phyloP scores from a whole-genome alignment of 1,140 invertebrate species.

The Drosophila tsacasi region DNA sequence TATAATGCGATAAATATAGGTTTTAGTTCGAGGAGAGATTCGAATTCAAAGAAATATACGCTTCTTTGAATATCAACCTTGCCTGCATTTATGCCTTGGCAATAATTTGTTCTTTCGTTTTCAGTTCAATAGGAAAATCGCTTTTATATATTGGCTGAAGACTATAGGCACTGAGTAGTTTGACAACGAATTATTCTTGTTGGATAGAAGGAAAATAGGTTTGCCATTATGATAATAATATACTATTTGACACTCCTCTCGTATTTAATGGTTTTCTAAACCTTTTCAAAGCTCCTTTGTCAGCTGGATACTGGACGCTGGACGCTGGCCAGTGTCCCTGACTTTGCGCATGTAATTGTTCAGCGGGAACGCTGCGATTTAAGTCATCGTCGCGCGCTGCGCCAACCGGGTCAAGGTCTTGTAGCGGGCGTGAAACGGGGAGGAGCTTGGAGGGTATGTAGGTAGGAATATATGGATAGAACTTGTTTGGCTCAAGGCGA shows the following conservation, averaged over 20 bases:
- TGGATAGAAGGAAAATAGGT: background rate
- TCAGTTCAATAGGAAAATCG: background rate
- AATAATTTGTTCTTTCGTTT: background rate
- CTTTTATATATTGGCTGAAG: background rate
- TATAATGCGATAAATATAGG: constrained; percentile 21
- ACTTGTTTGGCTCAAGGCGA: constrained; percentile 43
- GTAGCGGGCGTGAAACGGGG: constrained; percentile 14
- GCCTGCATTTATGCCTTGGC: background rate
- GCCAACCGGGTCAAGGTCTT: constrained; percentile 61
- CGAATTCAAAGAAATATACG: background rate
- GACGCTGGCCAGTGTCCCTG: constrained; percentile 16
- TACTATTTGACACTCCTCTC: background rate
- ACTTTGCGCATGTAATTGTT: constrained; percentile 14
- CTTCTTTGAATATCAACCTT: background rate
- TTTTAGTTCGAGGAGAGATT: constrained; percentile 3
- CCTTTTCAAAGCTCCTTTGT: too few relatives aligned
- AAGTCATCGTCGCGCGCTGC: constrained; percentile 30
- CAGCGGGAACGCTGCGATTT: constrained; percentile 12
- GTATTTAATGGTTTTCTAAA: too few relatives aligned
- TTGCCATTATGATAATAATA: too few relatives aligned
- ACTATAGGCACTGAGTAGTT: background rate
- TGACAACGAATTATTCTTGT: background rate
- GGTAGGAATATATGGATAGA: constrained; percentile 1
- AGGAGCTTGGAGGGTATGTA: background rate
- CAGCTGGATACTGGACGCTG: background rate